Base-by-base conservation (phyloP, 2,797 vertebrate genomes). In the Tragelaphus oryx region DNA sequence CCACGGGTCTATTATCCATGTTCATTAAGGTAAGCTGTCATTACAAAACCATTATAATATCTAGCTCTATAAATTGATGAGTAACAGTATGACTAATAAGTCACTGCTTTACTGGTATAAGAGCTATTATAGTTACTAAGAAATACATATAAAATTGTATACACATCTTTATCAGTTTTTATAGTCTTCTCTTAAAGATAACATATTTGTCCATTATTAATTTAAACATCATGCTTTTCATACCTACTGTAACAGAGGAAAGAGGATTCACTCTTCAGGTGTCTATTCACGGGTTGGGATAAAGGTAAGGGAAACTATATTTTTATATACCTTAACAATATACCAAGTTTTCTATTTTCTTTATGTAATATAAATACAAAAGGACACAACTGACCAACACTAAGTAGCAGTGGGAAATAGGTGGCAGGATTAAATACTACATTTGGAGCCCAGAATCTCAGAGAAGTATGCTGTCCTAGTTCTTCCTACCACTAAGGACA, bases 141-240 rank as follows among this genome's bases (percentile, higher is more conserved):
- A 82, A 95, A 80, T 71, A 18, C 28, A 84, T 55, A 68, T 26
- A 86, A 90, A 94, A 93, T n/a, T 93, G 1, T 88, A 84, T 50
- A 87, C 30, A 87, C 6, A 83, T 80, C 22, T 81, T 71, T 95
- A 79, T 79, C 41, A 65, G 71, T 76, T 94, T 95, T 89, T 91
- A 95, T 20, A 90, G 16, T 80, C 22, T 86, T 84, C 28, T 50
- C n/a, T 84, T 91, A 96, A 88, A 81, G 13, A 28, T 28, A 94
- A 94, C 6, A 95, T 4, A 33, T 86, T 87, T 89, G 26, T 48
- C 78, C 12, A 85, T 37, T 82, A 76, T 57, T 89, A 48, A 80
- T 93, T 92, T 94, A 82, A 87, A 87, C 82, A 89, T n/a, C 87
- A 60, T 71, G 16, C 84, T 94, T 96, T 17, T 17, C 10, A 54